These are phyloP conservation scores for Thyatira batis DNA, from an alignment of 2,888 invertebrate species.

Conservation along the genomic window DNA sequence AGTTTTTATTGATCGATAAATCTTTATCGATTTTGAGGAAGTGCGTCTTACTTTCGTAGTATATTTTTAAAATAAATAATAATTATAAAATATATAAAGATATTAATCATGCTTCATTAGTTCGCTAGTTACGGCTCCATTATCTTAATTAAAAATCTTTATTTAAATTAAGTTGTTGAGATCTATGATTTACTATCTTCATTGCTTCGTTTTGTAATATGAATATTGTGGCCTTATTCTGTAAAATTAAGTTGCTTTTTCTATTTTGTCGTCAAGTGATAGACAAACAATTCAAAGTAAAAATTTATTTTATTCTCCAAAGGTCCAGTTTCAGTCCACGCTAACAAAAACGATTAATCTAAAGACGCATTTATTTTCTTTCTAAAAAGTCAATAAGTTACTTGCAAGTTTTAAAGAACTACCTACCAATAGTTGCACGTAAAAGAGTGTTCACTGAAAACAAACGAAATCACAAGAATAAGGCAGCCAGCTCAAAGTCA, in stretches of 20 bases:
- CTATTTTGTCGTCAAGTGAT: too few relatives aligned
- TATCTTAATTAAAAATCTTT: constrained; percentile 64
- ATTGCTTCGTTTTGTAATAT: constrained; percentile 24
- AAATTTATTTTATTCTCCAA: neutral
- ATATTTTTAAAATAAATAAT: too few relatives aligned
- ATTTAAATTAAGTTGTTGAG: constrained; percentile 53
- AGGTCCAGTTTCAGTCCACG: too few relatives aligned
- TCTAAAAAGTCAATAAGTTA: neutral
- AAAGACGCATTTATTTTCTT: neutral
- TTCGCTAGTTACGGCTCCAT: constrained; percentile 15
- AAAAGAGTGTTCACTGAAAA: neutral
- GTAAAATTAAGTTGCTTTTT: neutral
- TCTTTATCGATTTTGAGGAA: too few relatives aligned
- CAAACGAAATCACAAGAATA: constrained; percentile 25
- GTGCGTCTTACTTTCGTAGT: too few relatives aligned
- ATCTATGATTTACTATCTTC: constrained; percentile 33
- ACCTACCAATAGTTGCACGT: neutral
- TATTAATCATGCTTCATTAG: constrained; percentile 23
- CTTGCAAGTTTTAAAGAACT: neutral
- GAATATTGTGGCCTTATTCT: constrained; percentile 25
- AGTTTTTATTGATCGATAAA: too few relatives aligned
- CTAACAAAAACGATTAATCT: neutral
- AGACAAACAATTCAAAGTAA: too few relatives aligned
- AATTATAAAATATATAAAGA: neutral
- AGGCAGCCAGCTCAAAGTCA: constrained; percentile 26